phyloP scores from a whole-genome alignment of 2,888 invertebrate genomes.

The Julus scanicus region DNA sequence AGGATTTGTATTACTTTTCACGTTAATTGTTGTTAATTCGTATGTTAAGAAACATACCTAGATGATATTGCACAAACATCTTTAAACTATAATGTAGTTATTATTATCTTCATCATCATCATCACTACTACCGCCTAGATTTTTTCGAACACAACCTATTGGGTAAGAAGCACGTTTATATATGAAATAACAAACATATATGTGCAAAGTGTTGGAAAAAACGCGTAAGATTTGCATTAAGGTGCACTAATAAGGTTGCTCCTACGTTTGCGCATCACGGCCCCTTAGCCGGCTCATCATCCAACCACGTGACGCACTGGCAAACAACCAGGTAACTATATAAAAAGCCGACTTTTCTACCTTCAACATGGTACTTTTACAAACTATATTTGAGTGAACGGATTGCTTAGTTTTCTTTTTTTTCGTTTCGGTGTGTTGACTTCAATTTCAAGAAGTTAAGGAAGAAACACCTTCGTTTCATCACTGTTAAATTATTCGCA shows the following conservation, averaged over 20 bases:
- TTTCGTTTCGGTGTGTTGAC: background rate
- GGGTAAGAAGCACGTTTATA: background rate
- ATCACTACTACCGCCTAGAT: slow-evolving; percentile 19
- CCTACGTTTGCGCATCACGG: slow-evolving; percentile 33
- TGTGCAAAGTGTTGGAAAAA: slow-evolving; percentile 33
- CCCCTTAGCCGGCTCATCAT: slow-evolving; percentile 21
- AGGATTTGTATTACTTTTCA: slow-evolving; percentile 18
- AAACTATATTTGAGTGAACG: slow-evolving; percentile 22
- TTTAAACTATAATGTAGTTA: background rate
- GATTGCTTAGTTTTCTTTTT: background rate
- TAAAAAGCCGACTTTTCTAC: slow-evolving; percentile 24
- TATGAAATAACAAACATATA: slow-evolving; percentile 21
- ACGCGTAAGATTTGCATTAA: background rate
- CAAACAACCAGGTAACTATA: slow-evolving; percentile 33
- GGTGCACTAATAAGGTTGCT: slow-evolving; percentile 33
- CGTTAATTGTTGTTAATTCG: background rate
- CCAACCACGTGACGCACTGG: background rate
- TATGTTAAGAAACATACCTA: background rate
- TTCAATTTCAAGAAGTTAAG: background rate
- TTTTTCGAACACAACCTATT: background rate
- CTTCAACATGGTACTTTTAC: slow-evolving; percentile 33
- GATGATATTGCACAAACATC: slow-evolving; percentile 27
- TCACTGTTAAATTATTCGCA: background rate
- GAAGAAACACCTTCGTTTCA: background rate
- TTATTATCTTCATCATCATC: slow-evolving; percentile 15